Conservation (phyloP, 2,797 vertebrate genomes). For the Parambassis ranga region DNA sequence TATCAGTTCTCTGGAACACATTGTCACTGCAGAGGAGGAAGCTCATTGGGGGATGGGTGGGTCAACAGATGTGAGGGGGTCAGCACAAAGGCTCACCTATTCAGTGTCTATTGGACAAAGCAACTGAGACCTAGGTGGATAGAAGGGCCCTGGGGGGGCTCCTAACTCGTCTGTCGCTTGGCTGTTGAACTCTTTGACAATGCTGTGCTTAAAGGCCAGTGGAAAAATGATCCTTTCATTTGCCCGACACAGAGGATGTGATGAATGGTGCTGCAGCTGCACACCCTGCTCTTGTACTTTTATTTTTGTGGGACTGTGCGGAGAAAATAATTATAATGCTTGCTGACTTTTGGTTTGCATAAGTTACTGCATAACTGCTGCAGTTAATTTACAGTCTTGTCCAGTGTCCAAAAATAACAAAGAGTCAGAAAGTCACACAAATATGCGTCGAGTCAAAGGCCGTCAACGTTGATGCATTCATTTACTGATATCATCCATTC, state of each 20-base stretch:
- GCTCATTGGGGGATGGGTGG: slow-evolving; percentile 78
- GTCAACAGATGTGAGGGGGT: slow-evolving; percentile 81
- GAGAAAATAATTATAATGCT: not conserved
- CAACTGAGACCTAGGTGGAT: slow-evolving; percentile 72
- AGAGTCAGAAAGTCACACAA: too few relatives aligned
- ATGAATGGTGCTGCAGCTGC: slow-evolving; percentile 62
- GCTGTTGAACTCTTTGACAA: slow-evolving; percentile 81
- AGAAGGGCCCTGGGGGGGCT: slow-evolving; percentile 73
- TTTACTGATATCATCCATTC: not conserved
- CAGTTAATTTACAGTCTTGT: not conserved
- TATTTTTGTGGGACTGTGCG: slow-evolving; percentile 9
- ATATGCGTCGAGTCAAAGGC: too few relatives aligned
- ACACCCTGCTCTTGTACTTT: slow-evolving; percentile 25
- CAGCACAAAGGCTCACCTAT: slow-evolving; percentile 85
- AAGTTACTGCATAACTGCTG: not conserved
- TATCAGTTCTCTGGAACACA: slow-evolving; percentile 73
- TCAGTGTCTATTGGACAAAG: slow-evolving; percentile 84
- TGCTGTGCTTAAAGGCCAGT: slow-evolving; percentile 77
- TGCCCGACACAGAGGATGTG: slow-evolving; percentile 62
- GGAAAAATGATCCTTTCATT: slow-evolving; percentile 81
- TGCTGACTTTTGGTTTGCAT: not conserved
- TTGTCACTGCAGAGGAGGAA: slow-evolving; percentile 67
- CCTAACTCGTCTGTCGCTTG: slow-evolving; percentile 80
- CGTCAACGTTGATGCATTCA: not conserved
- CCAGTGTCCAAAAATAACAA: not conserved